Percentiles rank a stretch among this genome's conserved stretches.
Evolutionary conservation across 2,888 invertebrate genomes (phyloP).

Genomic region (Heliconius ethilla): DNA sequence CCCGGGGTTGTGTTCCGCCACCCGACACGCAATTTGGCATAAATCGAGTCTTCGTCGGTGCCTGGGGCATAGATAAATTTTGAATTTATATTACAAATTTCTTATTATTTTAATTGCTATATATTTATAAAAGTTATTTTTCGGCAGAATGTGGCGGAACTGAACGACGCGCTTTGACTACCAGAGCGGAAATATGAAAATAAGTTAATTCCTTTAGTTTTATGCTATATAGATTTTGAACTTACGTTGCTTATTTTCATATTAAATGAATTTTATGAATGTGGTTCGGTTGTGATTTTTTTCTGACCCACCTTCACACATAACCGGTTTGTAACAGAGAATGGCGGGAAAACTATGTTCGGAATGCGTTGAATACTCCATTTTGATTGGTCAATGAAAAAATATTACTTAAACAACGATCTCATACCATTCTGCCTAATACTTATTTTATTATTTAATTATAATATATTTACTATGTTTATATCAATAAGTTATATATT

Average conservation of each 20-base stretch:
- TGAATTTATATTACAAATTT: too few relatives aligned
- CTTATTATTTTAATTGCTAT: too few relatives aligned
- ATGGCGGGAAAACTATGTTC: conserved; percentile 52
- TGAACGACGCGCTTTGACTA: too few relatives aligned
- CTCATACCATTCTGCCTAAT: conserved; percentile 23
- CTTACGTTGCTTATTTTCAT: conserved; percentile 8
- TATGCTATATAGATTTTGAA: neutral
- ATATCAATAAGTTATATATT: neutral
- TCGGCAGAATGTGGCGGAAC: too few relatives aligned
- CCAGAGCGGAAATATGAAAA: neutral
- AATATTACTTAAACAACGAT: neutral
- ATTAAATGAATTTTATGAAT: neutral
- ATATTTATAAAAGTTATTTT: too few relatives aligned
- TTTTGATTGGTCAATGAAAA: conserved; percentile 36
- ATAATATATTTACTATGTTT: neutral
- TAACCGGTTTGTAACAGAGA: conserved; percentile 35
- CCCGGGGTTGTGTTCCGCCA: too few relatives aligned
- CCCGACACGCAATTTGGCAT: too few relatives aligned
- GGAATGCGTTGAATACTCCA: conserved; percentile 42
- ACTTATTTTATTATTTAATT: neutral
- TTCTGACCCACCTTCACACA: neutral
- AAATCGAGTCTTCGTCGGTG: too few relatives aligned
- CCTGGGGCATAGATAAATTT: too few relatives aligned
- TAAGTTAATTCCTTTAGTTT: neutral
- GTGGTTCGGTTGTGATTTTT: neutral